Evolutionary conservation across 2,888 invertebrate species (phyloP).

Genomic region (Campopleginae sp.): DNA sequence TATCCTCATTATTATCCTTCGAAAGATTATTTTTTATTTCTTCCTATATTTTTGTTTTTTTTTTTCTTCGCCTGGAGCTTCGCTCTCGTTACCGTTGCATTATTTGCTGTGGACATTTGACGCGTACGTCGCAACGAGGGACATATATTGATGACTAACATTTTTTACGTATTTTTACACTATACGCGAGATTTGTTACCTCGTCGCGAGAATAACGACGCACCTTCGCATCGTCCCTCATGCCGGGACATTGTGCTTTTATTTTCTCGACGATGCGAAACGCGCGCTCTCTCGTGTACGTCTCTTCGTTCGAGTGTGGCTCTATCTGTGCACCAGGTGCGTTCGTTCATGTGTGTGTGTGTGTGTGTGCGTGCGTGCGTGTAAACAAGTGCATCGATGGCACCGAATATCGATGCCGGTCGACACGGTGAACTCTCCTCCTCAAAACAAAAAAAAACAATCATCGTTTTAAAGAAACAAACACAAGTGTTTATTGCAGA

Average conservation of each 20-base stretch:
- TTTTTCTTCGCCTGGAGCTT: conserved; percentile 6
- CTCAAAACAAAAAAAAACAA: conserved; percentile 12
- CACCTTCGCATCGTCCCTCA: conserved; percentile 37
- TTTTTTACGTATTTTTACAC: conserved; percentile 83
- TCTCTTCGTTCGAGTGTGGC: conserved; percentile 28
- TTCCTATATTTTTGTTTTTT: background rate
- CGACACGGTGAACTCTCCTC: conserved; percentile 39
- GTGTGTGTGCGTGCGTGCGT: conserved; percentile 19
- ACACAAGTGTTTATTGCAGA: conserved; percentile 2
- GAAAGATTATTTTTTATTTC: background rate
- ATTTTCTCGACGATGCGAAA: conserved; percentile 45
- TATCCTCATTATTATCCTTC: background rate
- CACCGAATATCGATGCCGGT: background rate
- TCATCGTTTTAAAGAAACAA: background rate
- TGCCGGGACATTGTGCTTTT: conserved; percentile 53
- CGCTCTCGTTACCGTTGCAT: conserved; percentile 21
- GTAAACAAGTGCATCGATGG: conserved; percentile 21
- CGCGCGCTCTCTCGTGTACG: conserved; percentile 1
- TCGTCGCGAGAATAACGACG: conserved; percentile 33
- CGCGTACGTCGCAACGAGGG: conserved; percentile 24
- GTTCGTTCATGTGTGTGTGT: conserved; percentile 13
- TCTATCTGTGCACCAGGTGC: background rate
- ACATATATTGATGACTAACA: conserved; percentile 54
- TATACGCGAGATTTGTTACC: conserved; percentile 49
- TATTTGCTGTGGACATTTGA: background rate